These are phyloP conservation scores for Nestor notabilis DNA, from an alignment of 2,113 vertebrate species.

Conservation along the genomic window DNA sequence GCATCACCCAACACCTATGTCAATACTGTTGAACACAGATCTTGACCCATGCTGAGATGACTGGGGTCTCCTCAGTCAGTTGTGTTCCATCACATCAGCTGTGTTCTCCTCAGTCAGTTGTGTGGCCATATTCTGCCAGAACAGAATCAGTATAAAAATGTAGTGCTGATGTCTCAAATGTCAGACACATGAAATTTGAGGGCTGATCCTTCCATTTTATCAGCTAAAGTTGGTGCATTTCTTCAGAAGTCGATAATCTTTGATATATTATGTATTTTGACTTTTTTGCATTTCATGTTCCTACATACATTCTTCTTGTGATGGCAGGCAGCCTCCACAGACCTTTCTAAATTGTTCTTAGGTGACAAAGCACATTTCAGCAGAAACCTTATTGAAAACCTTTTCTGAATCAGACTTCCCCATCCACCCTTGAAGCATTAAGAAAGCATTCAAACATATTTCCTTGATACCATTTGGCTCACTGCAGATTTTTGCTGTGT, in stretches of 20 bases:
- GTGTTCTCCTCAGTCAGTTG: background rate
- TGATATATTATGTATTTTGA: fast-evolving
- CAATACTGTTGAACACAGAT: background rate
- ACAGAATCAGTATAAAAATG: background rate
- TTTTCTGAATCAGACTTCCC: background rate
- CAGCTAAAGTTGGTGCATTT: background rate
- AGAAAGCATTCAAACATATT: background rate
- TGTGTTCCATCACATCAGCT: too few relatives aligned
- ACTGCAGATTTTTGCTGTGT: slow-evolving; percentile 18
- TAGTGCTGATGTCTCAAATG: background rate
- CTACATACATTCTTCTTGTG: background rate
- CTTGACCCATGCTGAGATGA: fast-evolving
- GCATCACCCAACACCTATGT: background rate
- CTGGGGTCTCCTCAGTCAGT: background rate
- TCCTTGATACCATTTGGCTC: slow-evolving; percentile 18
- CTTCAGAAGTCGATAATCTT: background rate
- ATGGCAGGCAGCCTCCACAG: background rate
- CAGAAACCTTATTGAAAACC: background rate
- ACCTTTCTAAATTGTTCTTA: background rate
- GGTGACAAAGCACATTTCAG: background rate
- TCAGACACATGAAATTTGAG: background rate
- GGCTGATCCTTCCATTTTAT: background rate
- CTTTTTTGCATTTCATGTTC: background rate
- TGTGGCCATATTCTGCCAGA: background rate
- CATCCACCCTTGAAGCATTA: background rate